Percentiles rank a stretch among this genome's conserved stretches.
Conservation (phyloP, 2,888 invertebrate genomes). For the Tetragnatha montana region DNA sequence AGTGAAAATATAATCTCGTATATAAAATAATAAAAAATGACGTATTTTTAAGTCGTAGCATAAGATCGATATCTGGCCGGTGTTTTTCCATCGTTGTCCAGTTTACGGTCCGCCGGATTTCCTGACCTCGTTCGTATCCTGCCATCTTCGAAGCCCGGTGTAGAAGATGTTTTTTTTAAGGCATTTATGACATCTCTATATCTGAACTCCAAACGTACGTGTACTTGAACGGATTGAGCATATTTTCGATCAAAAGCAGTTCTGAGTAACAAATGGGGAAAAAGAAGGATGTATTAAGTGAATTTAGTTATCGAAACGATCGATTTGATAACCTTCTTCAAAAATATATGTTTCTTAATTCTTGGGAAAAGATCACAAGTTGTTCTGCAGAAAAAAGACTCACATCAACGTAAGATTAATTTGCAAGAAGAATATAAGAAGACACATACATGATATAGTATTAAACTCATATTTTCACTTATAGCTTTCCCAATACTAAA, state of each 20-base stretch:
- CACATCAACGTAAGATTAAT: no score
- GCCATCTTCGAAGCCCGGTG: background rate
- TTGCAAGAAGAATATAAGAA: no score
- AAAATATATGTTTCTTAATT: background rate
- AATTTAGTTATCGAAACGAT: background rate
- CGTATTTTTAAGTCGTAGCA: constrained; percentile 25
- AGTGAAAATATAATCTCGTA: constrained; percentile 14
- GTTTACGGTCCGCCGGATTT: constrained; percentile 47
- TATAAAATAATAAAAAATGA: constrained; percentile 10
- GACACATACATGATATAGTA: no score
- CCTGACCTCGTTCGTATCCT: constrained; percentile 55
- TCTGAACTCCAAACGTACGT: background rate
- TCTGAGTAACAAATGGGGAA: background rate
- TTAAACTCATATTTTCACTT: no score
- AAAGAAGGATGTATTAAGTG: background rate
- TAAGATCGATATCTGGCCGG: constrained; percentile 49
- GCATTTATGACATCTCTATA: no score
- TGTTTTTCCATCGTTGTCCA: constrained; percentile 28
- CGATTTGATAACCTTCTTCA: background rate
- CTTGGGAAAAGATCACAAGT: no score
- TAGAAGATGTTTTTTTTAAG: background rate
- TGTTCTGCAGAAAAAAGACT: no score
- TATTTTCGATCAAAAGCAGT: background rate
- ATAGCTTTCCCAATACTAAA: no score
- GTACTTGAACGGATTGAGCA: background rate